Evolutionary conservation across 2,113 vertebrate species (phyloP), one percentile per base, ranked within the genome.

Genomic region (Petroica traversi): DNA sequence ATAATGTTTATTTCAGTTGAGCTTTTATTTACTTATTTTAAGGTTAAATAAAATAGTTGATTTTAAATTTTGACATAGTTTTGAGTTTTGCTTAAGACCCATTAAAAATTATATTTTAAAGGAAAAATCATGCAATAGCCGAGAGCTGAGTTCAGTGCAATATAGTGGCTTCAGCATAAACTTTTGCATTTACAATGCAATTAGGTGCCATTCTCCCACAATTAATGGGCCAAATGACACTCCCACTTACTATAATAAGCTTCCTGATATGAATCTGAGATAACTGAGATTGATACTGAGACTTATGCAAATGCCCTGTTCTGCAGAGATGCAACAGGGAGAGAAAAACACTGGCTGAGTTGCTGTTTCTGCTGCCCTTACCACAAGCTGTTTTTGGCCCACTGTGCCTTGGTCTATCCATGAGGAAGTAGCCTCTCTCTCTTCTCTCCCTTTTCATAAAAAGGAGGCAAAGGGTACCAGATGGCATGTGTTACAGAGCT

Each of bases 401-500:
- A 7, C 49, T 0, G 1, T 38, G 57, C 33, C 76, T 40, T 66
- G 66, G 66, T 68, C 59, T 69, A 0, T 33, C 3, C 29, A 6
- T 6, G 25, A 67, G 51, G 78, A 89, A 90, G 63, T 31, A 38
- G 78, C 28, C 40, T 79, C 72, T 62, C 66, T 67, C 17, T 52
- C 36, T 51, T 12, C 57, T 68, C 57, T 92, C 33, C 18, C 15
- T 68, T 41, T 68, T 83, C 43, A 45, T 67, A 62, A 71, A 88
- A 88, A 55, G 88, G 55, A 90, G 64, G 57, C 67, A 62, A 89
- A 88, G 63, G 67, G 66, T 89, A 94, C 84, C 84, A 95, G 94
- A 82, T 97, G 93, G 67, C 95, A 85, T 85, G 84, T 71, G 92
- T 93, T 96, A 96, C 22, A 84, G 86, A 95, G 76, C 78, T 86